Evolutionary conservation across 2,888 invertebrate genomes (phyloP), one percentile per base, ranked within the genome.

Genomic region (Gastracanthus pulcherrimus): DNA sequence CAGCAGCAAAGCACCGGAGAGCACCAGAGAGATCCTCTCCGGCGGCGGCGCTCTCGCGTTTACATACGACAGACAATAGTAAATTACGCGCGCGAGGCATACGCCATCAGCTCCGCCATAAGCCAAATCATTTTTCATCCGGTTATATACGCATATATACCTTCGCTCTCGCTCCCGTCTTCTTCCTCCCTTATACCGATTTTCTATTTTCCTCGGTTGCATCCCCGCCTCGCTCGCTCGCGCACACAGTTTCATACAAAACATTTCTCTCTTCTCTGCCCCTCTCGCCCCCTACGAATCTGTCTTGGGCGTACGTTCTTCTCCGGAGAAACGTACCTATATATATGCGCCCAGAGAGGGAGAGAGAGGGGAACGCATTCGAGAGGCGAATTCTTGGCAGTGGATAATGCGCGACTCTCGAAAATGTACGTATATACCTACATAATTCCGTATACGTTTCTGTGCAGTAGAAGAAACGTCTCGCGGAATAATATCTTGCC

Each of bases 401-500:
- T 70, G 62, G 60, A 74, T 74, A 74, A 62, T 74, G 41, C 55
- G 29, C 74, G 60, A 48, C 9, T 66, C 51, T 31, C 9, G 34
- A 55, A 38, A 55, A 64, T 74, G 16, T 41, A n/a, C 19, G 19
- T 19, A 38, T 51, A 76, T 45, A 70, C 58, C 41, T 26, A 19
- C 19, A 19, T 19, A 48, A 19, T n/a, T n/a, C n/a, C n/a, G n/a
- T 48, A 48, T 26, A 55, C 26, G 23, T 55, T 6, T 55, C 3
- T 55, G 26, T 6, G 23, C 19, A 38, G n/a, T n/a, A n/a, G 66
- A 34, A 38, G 67, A 45, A 45, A 69, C 34, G 45, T 60, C 58
- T 29, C 60, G 69, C 19, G 69, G 70, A 69, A 77, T 69, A 62
- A 69, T 77, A 51, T 62, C 70, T 26, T 29, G 60, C 48, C 77